These are phyloP conservation scores for Tetanocera ferruginea DNA, from an alignment of 2,888 invertebrate genomes.

Conservation along the genomic window DNA sequence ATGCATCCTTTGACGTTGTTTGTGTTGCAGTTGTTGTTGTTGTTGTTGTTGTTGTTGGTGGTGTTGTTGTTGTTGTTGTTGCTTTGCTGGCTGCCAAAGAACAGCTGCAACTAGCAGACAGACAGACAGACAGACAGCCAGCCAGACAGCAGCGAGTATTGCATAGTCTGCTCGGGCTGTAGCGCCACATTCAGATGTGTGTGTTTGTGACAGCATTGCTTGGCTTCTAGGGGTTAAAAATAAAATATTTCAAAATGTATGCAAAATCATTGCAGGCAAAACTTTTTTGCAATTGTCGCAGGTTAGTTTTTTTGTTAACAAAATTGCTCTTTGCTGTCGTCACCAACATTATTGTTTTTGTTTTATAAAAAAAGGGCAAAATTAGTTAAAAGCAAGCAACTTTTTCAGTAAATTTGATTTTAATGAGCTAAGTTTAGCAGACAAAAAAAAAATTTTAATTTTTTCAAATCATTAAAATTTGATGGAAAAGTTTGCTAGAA, in stretches of 20 bases:
- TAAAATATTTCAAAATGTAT: not conserved
- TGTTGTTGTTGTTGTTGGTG: not conserved
- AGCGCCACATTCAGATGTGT: not conserved
- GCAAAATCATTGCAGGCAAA: conserved; percentile 28
- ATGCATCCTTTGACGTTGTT: conserved; percentile 26
- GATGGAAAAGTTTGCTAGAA: too few species aligned
- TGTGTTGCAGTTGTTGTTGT: conserved; percentile 2
- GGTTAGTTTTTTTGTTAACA: conserved; percentile 43
- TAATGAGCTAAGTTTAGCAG: too few species aligned
- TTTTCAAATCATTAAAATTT: not conserved
- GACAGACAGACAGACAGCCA: conserved; percentile 8
- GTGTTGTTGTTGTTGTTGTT: not conserved
- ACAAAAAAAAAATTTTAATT: not conserved
- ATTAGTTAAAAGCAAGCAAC: too few species aligned
- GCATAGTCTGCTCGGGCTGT: not conserved
- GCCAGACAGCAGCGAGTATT: not conserved
- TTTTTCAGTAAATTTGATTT: too few species aligned
- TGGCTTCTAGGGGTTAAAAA: conserved; percentile 26
- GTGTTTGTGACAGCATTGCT: not conserved
- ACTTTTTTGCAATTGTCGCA: conserved; percentile 47
- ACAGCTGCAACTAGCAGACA: conserved; percentile 26
- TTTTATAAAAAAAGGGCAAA: too few species aligned
- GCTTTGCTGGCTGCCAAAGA: not conserved
- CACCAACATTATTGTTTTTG: too few species aligned
- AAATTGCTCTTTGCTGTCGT: not conserved